Percentiles rank a stretch among this genome's conserved stretches.
phyloP scores from a whole-genome alignment of 2,797 vertebrate genomes.

The Myotis daubentonii region DNA sequence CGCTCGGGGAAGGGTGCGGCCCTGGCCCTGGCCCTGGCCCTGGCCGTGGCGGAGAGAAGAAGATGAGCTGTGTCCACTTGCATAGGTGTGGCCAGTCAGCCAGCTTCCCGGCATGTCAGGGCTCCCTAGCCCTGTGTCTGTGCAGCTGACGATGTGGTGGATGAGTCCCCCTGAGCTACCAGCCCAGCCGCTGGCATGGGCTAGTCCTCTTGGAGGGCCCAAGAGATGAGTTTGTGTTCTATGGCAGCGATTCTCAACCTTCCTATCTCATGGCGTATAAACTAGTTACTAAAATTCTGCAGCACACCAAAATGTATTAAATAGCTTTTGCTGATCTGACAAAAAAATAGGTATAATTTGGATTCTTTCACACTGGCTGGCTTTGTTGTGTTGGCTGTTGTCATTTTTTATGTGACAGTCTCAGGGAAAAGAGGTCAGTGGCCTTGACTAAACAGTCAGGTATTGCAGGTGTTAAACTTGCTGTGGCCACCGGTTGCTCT shows the following conservation, averaged over 20 bases:
- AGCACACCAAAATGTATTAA: too few species aligned
- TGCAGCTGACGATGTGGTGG: background rate
- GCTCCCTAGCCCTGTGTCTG: constrained; percentile 23
- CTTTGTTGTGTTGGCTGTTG: background rate
- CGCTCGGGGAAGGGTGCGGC: background rate
- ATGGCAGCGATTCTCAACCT: background rate
- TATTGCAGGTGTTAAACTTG: background rate
- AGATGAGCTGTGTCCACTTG: background rate
- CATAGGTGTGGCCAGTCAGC: background rate
- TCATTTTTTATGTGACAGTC: background rate
- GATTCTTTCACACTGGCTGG: background rate
- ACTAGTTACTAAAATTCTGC: background rate
- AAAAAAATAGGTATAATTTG: background rate
- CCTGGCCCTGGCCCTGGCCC: background rate
- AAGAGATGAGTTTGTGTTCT: background rate
- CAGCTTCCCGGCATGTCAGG: background rate
- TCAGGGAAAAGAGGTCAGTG: background rate
- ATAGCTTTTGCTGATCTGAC: background rate
- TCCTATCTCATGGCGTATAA: too few species aligned
- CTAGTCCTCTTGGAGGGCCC: constrained; percentile 63
- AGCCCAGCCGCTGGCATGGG: constrained; percentile 50
- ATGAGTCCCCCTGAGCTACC: constrained; percentile 46
- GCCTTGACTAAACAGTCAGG: background rate
- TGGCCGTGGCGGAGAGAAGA: background rate
- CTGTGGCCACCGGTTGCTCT: background rate